Evolutionary conservation across 2,113 vertebrate species (phyloP).

Genomic region (Acrocephalus kingi): DNA sequence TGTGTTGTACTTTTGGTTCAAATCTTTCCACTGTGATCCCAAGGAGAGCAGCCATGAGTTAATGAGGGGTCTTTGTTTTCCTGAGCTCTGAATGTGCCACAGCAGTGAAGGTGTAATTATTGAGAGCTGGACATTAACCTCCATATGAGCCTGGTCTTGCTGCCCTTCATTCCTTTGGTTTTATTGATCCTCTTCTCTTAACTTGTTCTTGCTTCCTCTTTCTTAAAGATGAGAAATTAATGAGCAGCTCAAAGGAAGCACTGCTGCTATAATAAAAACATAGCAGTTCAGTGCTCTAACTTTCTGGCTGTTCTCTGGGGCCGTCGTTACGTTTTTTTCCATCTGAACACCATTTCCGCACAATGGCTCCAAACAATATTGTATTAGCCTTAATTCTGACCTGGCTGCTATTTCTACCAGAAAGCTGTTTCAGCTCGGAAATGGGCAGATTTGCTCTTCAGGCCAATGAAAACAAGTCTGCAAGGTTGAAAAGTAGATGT

Average conservation of each 20-base stretch:
- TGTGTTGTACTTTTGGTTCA: background rate
- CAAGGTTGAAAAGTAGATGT: slow-evolving; percentile 29
- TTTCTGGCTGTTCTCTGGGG: background rate
- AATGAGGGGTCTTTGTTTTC: background rate
- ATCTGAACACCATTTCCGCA: background rate
- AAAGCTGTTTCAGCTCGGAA: background rate
- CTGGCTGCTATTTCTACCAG: background rate
- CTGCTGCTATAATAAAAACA: background rate
- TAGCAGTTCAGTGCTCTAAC: background rate
- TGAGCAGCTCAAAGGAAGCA: background rate
- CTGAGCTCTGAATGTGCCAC: background rate
- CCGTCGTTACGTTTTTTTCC: background rate
- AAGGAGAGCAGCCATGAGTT: background rate
- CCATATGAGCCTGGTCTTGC: accelerated
- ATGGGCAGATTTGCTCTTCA: slow-evolving; percentile 2
- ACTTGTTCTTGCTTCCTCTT: background rate
- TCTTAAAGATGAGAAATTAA: slow-evolving; percentile 5
- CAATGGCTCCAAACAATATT: background rate
- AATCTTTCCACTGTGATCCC: background rate
- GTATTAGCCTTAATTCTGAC: slow-evolving; percentile 6
- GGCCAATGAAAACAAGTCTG: slow-evolving; percentile 15
- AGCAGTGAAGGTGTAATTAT: background rate
- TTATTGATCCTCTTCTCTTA: background rate
- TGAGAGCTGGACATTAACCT: background rate
- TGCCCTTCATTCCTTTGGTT: background rate